Conservation (phyloP, 2,888 invertebrate species). For the Hydrotaea diabolus region DNA sequence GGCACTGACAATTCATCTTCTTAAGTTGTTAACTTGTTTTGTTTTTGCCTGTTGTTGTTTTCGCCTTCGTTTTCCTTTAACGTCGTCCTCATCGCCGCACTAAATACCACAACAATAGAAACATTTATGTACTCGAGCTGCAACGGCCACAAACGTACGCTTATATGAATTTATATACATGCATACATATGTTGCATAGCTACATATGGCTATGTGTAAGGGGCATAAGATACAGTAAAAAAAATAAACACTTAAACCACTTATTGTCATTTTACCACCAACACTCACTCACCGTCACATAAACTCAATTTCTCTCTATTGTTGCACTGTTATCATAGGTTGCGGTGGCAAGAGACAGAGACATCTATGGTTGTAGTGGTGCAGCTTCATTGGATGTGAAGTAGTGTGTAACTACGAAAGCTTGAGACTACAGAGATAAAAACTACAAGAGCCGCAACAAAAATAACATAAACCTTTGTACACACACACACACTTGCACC, state of each 20-base stretch:
- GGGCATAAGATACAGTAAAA: conserved; percentile 4
- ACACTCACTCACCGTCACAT: conserved; percentile 41
- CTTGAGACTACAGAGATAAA: conserved; percentile 37
- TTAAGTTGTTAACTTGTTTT: conserved; percentile 43
- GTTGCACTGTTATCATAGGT: neutral
- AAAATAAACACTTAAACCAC: conserved; percentile 64
- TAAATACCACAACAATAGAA: conserved; percentile 48
- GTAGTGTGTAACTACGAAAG: conserved; percentile 55
- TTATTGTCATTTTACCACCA: conserved; percentile 65
- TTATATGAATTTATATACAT: neutral
- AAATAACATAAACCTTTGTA: neutral
- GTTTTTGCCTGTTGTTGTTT: neutral
- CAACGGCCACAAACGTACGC: neutral
- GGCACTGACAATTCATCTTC: conserved; percentile 52
- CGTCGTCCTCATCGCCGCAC: conserved; percentile 12
- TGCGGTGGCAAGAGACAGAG: neutral
- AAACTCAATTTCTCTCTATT: conserved; percentile 6
- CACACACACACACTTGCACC: neutral
- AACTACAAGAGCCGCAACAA: neutral
- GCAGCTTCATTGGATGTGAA: neutral
- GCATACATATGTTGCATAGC: neutral
- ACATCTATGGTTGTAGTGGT: neutral
- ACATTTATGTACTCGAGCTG: conserved; percentile 49
- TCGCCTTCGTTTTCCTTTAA: neutral
- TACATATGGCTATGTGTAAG: neutral